A percentile compares a stretch with the other conserved stretches of the same genome.
These are phyloP conservation scores for Perithous albicinctus DNA, from an alignment of 2,888 invertebrate species.

Conservation along the genomic window DNA sequence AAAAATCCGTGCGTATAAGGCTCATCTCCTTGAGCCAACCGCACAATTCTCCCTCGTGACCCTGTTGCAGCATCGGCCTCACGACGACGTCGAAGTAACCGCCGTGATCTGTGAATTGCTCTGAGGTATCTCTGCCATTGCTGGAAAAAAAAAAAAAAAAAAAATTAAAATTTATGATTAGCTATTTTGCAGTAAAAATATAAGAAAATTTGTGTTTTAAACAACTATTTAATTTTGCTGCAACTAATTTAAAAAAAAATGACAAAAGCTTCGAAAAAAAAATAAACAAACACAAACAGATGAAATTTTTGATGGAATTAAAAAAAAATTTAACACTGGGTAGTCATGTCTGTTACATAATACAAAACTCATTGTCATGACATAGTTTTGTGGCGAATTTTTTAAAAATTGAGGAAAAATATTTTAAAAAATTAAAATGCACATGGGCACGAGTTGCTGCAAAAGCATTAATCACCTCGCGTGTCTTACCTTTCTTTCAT, in stretches of 20 bases:
- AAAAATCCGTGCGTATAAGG: slow-evolving; percentile 83
- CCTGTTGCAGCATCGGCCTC: slow-evolving; percentile 85
- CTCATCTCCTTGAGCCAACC: slow-evolving; percentile 86
- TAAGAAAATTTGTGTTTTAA: neutral
- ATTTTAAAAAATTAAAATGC: too few relatives aligned
- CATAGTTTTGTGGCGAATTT: too few relatives aligned
- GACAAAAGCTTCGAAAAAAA: too few relatives aligned
- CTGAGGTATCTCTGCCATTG: slow-evolving; percentile 70
- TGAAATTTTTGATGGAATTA: too few relatives aligned
- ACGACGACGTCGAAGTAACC: slow-evolving; percentile 85
- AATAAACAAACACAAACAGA: too few relatives aligned
- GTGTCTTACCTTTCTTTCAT: slow-evolving; percentile 58
- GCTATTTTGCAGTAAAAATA: neutral
- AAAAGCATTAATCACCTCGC: neutral
- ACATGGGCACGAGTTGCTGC: neutral
- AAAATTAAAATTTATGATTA: too few relatives aligned
- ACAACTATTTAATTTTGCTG: neutral
- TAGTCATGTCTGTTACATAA: too few relatives aligned
- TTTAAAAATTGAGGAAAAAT: too few relatives aligned
- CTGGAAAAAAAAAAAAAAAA: slow-evolving; percentile 52
- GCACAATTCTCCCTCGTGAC: slow-evolving; percentile 86
- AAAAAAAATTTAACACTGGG: too few relatives aligned
- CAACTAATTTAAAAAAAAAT: too few relatives aligned
- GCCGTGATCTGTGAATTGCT: slow-evolving; percentile 77
- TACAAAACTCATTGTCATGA: too few relatives aligned